Evolutionary conservation across 2,888 invertebrate species (phyloP).

Genomic region (Rhagophthalmus giganteus): DNA sequence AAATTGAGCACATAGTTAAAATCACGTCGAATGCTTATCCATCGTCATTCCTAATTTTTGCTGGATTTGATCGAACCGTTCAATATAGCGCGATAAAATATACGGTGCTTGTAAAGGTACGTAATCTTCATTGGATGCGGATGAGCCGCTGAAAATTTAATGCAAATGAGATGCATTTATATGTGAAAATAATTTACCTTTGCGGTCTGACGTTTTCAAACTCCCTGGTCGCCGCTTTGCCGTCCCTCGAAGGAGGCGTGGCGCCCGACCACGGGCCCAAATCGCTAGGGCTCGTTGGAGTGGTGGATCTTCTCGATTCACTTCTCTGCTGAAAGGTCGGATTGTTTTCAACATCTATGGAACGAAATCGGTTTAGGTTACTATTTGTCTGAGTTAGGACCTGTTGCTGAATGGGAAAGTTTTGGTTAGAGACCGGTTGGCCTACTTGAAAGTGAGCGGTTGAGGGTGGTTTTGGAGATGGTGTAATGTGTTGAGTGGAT

Average conservation of each 20-base stretch:
- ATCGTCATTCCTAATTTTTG: conserved; percentile 44
- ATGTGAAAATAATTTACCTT: conserved; percentile 8
- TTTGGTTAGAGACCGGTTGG: conserved; percentile 50
- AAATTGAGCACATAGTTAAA: too few relatives aligned
- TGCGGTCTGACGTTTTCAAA: conserved; percentile 5
- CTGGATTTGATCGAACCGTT: conserved; percentile 52
- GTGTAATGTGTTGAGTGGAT: neutral
- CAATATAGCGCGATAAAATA: conserved; percentile 48
- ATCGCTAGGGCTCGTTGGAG: conserved; percentile 7
- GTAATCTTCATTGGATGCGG: neutral
- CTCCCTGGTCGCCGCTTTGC: neutral
- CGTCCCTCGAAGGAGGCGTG: conserved; percentile 48
- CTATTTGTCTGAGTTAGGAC: conserved; percentile 31
- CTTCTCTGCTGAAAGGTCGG: conserved; percentile 2
- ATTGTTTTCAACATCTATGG: conserved; percentile 4
- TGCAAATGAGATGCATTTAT: too few relatives aligned
- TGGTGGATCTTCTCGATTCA: conserved; percentile 3
- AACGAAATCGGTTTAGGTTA: conserved; percentile 3
- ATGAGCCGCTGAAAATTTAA: neutral
- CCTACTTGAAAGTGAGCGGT: conserved; percentile 48
- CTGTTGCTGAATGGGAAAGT: conserved; percentile 43
- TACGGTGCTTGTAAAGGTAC: conserved; percentile 40
- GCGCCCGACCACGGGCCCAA: conserved; percentile 44
- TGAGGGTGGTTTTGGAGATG: conserved; percentile 14
- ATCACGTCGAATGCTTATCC: conserved; percentile 26